Evolutionary conservation across 2,888 invertebrate genomes (phyloP).

Genomic region (Eueremaeus valkanovi): DNA sequence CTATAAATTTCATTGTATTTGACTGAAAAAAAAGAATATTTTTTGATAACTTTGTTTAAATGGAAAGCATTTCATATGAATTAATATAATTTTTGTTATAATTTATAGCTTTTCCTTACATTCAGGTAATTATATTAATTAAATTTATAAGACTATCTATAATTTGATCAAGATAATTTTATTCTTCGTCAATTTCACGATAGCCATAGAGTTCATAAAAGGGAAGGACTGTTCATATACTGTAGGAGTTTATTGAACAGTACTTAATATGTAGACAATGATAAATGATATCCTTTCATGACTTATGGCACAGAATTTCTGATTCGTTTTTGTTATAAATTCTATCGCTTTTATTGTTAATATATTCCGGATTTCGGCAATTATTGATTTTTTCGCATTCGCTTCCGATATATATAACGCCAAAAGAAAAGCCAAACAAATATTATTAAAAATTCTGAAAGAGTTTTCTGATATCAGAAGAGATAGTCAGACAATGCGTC

Average conservation of each 20-base stretch:
- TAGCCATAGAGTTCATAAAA: too few relatives aligned
- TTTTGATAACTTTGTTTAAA: too few relatives aligned
- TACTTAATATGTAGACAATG: slow-evolving; percentile 25
- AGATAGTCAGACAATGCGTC: neutral
- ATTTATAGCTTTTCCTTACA: too few relatives aligned
- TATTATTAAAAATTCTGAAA: neutral
- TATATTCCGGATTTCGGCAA: slow-evolving; percentile 14
- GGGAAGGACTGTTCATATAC: neutral
- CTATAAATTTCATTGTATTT: too few relatives aligned
- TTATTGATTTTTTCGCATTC: neutral
- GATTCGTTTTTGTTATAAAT: slow-evolving; percentile 16
- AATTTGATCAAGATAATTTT: too few relatives aligned
- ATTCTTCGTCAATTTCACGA: too few relatives aligned
- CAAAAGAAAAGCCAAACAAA: slow-evolving; percentile 2
- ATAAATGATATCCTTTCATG: slow-evolving; percentile 8
- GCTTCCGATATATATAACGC: neutral
- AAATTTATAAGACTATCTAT: too few relatives aligned
- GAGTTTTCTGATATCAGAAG: neutral
- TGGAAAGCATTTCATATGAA: too few relatives aligned
- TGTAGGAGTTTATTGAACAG: slow-evolving; percentile 11
- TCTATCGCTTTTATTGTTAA: slow-evolving; percentile 18
- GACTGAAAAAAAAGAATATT: too few relatives aligned
- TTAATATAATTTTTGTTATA: too few relatives aligned
- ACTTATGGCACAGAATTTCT: slow-evolving; percentile 12
- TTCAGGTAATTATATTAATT: too few relatives aligned